These are phyloP conservation scores for Myrmophylax atrothorax DNA, from an alignment of 2,113 vertebrate species.

Conservation along the genomic window DNA sequence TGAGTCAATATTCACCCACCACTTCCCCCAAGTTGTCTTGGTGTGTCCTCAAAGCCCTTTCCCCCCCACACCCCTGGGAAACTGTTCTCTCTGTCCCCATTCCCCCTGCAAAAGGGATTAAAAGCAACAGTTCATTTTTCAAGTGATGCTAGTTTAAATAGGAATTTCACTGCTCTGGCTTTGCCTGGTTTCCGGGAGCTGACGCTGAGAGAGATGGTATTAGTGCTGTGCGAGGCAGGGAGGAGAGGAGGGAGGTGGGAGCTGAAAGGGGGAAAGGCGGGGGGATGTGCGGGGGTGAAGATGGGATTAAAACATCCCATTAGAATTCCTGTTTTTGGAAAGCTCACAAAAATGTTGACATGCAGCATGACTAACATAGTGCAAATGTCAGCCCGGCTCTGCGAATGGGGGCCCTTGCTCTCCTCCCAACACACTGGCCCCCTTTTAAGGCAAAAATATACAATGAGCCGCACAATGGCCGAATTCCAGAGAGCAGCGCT, in stretches of 20 bases:
- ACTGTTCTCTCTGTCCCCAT: background rate
- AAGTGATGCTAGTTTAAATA: slow-evolving; percentile 52
- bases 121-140: slow-evolving; percentile 59
- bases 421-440: slow-evolving; percentile 51
- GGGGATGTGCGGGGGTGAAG: background rate
- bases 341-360: slow-evolving; percentile 73
- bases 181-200: slow-evolving; percentile 12
- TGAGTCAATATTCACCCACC: background rate
- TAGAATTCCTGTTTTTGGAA: slow-evolving; percentile 72
- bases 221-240: background rate
- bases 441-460: slow-evolving; percentile 73
- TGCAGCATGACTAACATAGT: slow-evolving; percentile 70
- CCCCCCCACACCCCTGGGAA: background rate
- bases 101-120: slow-evolving; percentile 22
- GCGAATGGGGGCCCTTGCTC: slow-evolving; percentile 51
- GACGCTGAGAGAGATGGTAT: slow-evolving; percentile 2
- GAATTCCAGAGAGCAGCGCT: slow-evolving; percentile 65
- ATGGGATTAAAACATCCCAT: slow-evolving; percentile 51
- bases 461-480: slow-evolving; percentile 62
- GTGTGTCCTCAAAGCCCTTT: background rate
- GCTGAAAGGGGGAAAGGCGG: background rate
- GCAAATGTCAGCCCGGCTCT: slow-evolving; percentile 61
- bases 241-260: slow-evolving; percentile 40
- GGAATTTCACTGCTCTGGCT: slow-evolving; percentile 29
- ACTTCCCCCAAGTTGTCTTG: background rate